Conservation (phyloP, 2,113 vertebrate species). For the Illadopsis cleaveri region DNA sequence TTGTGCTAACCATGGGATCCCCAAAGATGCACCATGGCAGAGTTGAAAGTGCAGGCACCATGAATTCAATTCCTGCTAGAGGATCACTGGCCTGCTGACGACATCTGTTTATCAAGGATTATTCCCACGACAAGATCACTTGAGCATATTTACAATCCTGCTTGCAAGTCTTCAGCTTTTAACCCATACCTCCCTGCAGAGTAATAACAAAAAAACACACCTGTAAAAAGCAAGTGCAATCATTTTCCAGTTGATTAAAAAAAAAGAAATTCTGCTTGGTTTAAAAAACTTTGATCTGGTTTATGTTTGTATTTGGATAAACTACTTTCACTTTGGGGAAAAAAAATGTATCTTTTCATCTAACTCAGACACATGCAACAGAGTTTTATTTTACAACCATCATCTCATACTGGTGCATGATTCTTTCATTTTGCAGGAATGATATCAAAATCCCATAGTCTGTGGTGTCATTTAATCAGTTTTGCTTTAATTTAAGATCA, state of each 20-base stretch:
- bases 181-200: background rate
- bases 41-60: background rate
- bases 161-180: background rate
- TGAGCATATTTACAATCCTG: background rate
- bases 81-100: background rate
- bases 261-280: background rate
- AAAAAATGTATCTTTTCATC: background rate
- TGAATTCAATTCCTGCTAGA: background rate
- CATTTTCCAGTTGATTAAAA: background rate
- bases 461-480: background rate
- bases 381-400: background rate
- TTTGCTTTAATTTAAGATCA: background rate
- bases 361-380: background rate
- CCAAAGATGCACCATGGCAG: background rate
- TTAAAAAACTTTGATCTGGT: background rate
- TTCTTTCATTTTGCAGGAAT: background rate
- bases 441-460: background rate
- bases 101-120: background rate
- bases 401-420: background rate
- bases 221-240: background rate
- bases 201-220: background rate
- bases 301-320: background rate
- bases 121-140: background rate
- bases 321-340: background rate
- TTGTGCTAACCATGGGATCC: fast-evolving